A percentile compares a stretch with the other conserved stretches of the same genome.
These are phyloP conservation scores for Notolabrus celidotus DNA, from an alignment of 2,797 vertebrate species.

Conservation along the genomic window DNA sequence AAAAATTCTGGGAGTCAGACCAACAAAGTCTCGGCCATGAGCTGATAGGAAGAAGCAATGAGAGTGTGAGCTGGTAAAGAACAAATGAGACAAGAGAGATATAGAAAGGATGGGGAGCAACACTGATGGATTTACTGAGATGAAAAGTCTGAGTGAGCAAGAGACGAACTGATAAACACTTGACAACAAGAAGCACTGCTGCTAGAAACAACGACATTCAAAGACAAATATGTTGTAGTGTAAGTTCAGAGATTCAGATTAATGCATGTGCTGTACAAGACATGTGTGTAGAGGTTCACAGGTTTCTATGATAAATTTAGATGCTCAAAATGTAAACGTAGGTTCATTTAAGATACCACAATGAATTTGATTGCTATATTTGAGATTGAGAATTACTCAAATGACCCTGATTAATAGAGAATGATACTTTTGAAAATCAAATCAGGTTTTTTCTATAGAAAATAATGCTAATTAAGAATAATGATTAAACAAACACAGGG, in stretches of 20 bases:
- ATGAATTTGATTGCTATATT: too few species aligned
- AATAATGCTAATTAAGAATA: too few species aligned
- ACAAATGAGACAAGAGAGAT: conserved; percentile 51
- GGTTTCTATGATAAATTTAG: too few species aligned
- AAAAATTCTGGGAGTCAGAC: conserved; percentile 55
- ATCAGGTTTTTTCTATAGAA: too few species aligned
- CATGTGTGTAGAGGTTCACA: too few species aligned
- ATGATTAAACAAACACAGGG: too few species aligned
- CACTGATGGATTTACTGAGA: conserved; percentile 45
- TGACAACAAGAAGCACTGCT: conserved; percentile 7
- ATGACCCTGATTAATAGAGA: too few species aligned
- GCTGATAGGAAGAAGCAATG: conserved; percentile 51
- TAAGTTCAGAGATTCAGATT: conserved; percentile 30
- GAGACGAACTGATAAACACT: conserved; percentile 42
- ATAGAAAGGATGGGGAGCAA: conserved; percentile 38
- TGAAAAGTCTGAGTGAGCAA: conserved; percentile 24
- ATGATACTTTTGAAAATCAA: too few species aligned
- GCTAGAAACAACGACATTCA: not conserved
- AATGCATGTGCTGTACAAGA: too few species aligned
- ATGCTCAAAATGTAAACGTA: too few species aligned
- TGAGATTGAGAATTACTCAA: too few species aligned
- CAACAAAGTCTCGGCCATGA: conserved; percentile 50
- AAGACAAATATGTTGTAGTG: conserved; percentile 2
- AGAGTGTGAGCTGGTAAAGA: conserved; percentile 54
- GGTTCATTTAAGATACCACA: too few species aligned